phyloP scores from a whole-genome alignment of 1,140 invertebrate species.

The Ridgeia piscesae region DNA sequence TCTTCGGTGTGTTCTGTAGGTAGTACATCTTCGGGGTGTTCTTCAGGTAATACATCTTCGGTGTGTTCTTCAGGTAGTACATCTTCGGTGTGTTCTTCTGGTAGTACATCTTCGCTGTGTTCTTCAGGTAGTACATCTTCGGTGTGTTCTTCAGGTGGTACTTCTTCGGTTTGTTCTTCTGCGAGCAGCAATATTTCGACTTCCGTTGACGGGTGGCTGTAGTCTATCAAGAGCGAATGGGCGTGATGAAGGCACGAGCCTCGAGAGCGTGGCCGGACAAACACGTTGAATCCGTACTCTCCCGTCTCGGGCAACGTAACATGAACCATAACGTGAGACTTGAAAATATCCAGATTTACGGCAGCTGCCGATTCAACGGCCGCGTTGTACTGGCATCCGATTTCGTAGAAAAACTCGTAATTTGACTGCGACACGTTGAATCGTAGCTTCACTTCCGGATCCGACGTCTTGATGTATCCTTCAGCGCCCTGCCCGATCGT shows the following conservation, averaged over 20 bases:
- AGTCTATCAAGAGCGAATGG: background rate
- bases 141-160: no score
- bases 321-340: constrained; percentile 36
- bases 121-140: no score
- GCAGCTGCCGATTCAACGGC: constrained; percentile 41
- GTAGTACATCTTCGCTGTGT: no score
- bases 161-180: no score
- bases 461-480: constrained; percentile 34
- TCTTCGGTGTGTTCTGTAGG: no score
- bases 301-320: constrained; percentile 44
- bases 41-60: no score
- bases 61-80: no score
- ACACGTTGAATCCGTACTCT: constrained; percentile 53
- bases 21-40: no score
- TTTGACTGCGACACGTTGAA: constrained; percentile 40
- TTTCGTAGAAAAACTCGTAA: constrained; percentile 38
- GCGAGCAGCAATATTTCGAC: background rate
- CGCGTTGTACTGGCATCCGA: constrained; percentile 45
- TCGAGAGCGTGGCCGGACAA: background rate
- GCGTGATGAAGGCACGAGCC: background rate
- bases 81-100: no score
- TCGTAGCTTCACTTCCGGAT: constrained; percentile 34
- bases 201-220: background rate
- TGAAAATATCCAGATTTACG: constrained; percentile 31
- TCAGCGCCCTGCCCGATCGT: constrained; percentile 37